Conservation (phyloP, 2,113 vertebrate species). For the Chionodraco myersi region DNA sequence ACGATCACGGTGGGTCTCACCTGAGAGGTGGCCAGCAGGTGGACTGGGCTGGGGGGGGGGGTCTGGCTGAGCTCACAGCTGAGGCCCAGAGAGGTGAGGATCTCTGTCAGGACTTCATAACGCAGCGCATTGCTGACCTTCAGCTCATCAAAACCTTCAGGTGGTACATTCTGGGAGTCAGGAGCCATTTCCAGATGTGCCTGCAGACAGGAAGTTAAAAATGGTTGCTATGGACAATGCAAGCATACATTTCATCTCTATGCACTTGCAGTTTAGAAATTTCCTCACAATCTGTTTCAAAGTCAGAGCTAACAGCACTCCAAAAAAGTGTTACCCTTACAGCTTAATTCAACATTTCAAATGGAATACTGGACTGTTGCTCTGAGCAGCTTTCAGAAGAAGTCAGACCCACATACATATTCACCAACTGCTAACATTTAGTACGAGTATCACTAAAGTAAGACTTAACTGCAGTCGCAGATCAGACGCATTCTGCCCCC, state of each 20-base stretch:
- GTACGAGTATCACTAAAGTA: no score
- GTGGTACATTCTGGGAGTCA: constrained; percentile 61
- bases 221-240: neutral
- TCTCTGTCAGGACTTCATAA: constrained; percentile 86
- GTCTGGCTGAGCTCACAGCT: constrained; percentile 81
- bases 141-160: constrained; percentile 84
- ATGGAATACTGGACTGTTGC: no score
- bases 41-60: constrained; percentile 82
- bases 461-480: no score
- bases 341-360: no score
- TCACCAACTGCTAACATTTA: no score
- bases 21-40: constrained; percentile 84
- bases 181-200: constrained; percentile 87
- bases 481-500: no score
- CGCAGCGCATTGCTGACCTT: constrained; percentile 87
- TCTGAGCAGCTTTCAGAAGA: no score
- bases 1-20: constrained; percentile 73
- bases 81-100: constrained; percentile 87
- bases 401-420: no score
- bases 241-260: neutral
- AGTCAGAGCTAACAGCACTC: no score
- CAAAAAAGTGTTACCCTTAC: no score
- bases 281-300: neutral
- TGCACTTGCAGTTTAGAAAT: neutral
- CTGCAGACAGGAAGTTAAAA: constrained; percentile 71